Evolutionary conservation across 2,888 invertebrate genomes (phyloP).

Genomic region (Crioceris asparagi): DNA sequence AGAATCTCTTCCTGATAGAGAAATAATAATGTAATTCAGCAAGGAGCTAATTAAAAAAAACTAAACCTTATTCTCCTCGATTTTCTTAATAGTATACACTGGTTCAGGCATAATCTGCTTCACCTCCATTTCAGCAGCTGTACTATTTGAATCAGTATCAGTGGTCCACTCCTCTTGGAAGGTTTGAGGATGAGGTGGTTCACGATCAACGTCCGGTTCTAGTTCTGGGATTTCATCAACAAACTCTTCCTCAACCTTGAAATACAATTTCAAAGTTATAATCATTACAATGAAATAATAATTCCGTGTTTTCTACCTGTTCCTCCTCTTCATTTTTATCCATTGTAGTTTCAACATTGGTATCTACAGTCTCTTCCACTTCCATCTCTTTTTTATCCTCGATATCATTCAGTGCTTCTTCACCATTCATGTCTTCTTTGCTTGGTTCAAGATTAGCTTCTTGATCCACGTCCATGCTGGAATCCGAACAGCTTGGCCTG

Average conservation of each 20-base stretch:
- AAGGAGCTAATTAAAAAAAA: neutral
- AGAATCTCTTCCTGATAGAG: constrained; percentile 31
- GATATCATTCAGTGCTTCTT: constrained; percentile 4
- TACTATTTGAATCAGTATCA: constrained; percentile 31
- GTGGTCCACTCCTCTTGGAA: constrained; percentile 29
- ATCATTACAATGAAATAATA: no score
- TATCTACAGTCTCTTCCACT: constrained; percentile 2
- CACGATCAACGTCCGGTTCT: constrained; percentile 5
- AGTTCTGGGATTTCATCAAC: constrained; percentile 20
- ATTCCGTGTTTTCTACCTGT: constrained; percentile 7
- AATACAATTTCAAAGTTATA: no score
- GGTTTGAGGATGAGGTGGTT: constrained; percentile 14
- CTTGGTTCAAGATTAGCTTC: neutral
- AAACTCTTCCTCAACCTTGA: no score
- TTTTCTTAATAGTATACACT: constrained; percentile 7
- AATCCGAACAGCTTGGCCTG: constrained; percentile 30
- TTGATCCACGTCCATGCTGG: neutral
- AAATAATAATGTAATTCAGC: constrained; percentile 21
- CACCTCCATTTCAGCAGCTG: constrained; percentile 23
- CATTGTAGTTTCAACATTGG: constrained; percentile 12
- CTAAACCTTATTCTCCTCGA: constrained; percentile 1
- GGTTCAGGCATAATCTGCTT: constrained; percentile 25
- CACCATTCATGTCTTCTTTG: constrained; percentile 6
- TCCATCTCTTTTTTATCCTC: constrained; percentile 2
- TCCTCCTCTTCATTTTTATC: constrained; percentile 2